These are phyloP conservation scores for Zapornia atra DNA, from an alignment of 2,113 vertebrate genomes.

Conservation along the genomic window DNA sequence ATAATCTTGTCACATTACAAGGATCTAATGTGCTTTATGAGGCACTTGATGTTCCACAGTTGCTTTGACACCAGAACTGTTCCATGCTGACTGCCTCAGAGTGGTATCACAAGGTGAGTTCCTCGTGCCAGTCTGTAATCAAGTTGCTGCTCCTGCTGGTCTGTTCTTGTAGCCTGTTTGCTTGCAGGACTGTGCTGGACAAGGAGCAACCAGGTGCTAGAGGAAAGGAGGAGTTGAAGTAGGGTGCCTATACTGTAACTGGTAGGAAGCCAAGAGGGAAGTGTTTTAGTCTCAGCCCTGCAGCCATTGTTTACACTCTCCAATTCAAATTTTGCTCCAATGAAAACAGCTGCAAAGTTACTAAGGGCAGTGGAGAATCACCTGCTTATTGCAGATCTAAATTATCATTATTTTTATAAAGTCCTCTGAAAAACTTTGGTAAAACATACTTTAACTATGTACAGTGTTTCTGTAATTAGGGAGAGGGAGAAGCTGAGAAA, in stretches of 20 bases:
- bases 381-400: background rate
- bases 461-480: background rate
- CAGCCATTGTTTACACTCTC: background rate
- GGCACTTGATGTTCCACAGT: background rate
- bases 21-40: conserved; percentile 12
- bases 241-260: background rate
- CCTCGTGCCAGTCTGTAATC: background rate
- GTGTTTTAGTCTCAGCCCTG: background rate
- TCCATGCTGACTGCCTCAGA: background rate
- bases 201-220: background rate
- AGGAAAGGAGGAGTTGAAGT: background rate
- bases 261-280: background rate
- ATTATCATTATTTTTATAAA: background rate
- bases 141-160: background rate
- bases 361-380: background rate
- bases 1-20: conserved; percentile 14
- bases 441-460: background rate
- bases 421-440: background rate
- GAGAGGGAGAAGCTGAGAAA: background rate
- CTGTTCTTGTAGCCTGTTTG: background rate
- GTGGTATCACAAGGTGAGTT: background rate
- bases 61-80: background rate
- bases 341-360: background rate
- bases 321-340: background rate
- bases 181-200: background rate